Evolutionary conservation across 2,888 invertebrate species (phyloP).

Genomic region (Steinernema scapterisci): DNA sequence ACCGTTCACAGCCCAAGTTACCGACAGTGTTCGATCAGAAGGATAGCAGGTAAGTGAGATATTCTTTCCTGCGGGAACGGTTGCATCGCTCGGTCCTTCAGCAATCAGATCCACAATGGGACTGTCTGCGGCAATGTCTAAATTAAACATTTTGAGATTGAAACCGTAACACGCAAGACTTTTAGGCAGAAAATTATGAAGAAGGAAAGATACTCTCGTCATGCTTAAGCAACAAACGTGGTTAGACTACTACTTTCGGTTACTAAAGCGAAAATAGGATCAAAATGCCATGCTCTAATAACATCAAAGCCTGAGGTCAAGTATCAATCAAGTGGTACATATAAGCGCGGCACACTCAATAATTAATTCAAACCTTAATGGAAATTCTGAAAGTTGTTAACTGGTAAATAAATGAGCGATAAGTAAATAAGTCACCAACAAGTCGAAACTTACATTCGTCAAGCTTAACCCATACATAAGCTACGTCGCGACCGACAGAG

Average conservation of each 20-base stretch:
- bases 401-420: background rate
- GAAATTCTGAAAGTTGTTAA: conserved; percentile 33
- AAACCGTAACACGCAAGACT: no score
- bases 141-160: background rate
- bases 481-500: conserved; percentile 85
- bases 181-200: no score
- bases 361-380: conserved; percentile 28
- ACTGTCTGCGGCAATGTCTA: background rate
- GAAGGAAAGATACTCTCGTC: background rate
- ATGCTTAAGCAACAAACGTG: no score
- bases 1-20: conserved; percentile 42
- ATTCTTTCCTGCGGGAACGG: conserved; percentile 42
- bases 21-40: conserved; percentile 38
- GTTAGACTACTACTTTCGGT: background rate
- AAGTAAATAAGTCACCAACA: background rate
- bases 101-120: conserved; percentile 22
- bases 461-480: conserved; percentile 75
- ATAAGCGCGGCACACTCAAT: background rate
- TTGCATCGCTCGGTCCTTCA: conserved; percentile 44
- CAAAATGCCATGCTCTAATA: background rate
- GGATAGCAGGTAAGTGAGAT: conserved; percentile 44
- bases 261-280: background rate
- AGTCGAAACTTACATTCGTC: conserved; percentile 33
- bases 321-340: background rate
- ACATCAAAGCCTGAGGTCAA: background rate